phyloP scores from a whole-genome alignment of 2,797 vertebrate species.

The Mormyrops attenuatus region DNA sequence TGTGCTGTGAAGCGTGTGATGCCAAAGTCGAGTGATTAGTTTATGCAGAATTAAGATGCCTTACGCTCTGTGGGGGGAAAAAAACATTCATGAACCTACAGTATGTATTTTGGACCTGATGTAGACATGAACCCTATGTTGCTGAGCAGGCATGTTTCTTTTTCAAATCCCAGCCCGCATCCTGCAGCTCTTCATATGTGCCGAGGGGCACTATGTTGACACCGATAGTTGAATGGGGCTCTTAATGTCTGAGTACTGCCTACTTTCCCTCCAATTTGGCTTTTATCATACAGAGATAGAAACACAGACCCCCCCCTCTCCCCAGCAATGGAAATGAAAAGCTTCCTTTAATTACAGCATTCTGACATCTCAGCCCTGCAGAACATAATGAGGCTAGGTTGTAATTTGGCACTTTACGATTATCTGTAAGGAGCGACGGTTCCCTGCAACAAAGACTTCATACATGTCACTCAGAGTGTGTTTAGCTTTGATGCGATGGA shows the following conservation, averaged over 20 bases:
- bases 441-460: conserved; percentile 11
- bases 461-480: not conserved
- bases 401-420: not conserved
- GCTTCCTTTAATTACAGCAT: conserved; percentile 19
- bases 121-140: not conserved
- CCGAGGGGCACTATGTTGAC: not conserved
- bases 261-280: not conserved
- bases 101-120: not conserved
- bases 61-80: not conserved
- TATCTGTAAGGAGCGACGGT: not conserved
- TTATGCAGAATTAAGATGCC: not conserved
- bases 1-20: not conserved
- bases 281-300: not conserved
- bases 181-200: not conserved
- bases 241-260: not conserved
- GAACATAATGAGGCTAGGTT: not conserved
- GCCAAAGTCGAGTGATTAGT: not conserved
- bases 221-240: not conserved
- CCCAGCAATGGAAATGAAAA: conserved; percentile 7
- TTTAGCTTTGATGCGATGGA: conserved; percentile 3
- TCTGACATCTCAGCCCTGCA: not conserved
- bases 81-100: not conserved
- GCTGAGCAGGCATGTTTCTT: not conserved
- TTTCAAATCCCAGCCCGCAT: not conserved
- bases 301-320: not conserved